Conservation (phyloP, 2,888 invertebrate genomes). For the Acrobasis suavella region DNA sequence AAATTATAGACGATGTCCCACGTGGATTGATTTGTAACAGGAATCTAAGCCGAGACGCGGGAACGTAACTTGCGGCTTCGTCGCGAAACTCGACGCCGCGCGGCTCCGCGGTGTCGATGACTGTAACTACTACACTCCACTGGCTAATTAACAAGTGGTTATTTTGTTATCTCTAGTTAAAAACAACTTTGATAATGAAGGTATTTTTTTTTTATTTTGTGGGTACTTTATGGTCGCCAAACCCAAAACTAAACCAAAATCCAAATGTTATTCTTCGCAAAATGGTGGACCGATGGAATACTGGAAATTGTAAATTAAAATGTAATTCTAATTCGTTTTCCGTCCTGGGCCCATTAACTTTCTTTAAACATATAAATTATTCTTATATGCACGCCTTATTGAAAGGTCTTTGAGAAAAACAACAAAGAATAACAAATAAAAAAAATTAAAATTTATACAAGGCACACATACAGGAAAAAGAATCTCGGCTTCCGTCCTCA, state of each 20-base stretch:
- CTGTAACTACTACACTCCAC: constrained; percentile 2
- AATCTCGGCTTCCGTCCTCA: constrained; percentile 8
- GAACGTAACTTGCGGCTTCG: constrained; percentile 22
- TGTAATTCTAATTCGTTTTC: too few species aligned
- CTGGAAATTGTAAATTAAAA: too few species aligned
- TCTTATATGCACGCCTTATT: background rate
- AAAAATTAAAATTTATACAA: background rate
- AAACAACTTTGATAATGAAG: background rate
- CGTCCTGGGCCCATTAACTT: too few species aligned
- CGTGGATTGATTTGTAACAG: constrained; percentile 65
- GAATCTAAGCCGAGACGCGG: constrained; percentile 39
- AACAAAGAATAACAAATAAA: background rate
- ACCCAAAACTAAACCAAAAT: too few species aligned
- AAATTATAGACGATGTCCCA: constrained; percentile 46
- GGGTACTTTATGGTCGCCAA: too few species aligned
- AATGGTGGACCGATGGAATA: too few species aligned
- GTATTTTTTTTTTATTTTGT: background rate
- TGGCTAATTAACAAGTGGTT: constrained; percentile 6
- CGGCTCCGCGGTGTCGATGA: constrained; percentile 3
- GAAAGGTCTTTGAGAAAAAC: background rate
- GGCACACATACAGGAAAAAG: background rate
- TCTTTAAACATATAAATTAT: too few species aligned
- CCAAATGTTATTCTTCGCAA: too few species aligned
- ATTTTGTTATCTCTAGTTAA: background rate
- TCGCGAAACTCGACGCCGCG: constrained; percentile 24